Percentiles rank a stretch among this genome's conserved stretches.
These are phyloP conservation scores for Masnerella sp. DNA, from an alignment of 2,888 invertebrate species.

Conservation along the genomic window DNA sequence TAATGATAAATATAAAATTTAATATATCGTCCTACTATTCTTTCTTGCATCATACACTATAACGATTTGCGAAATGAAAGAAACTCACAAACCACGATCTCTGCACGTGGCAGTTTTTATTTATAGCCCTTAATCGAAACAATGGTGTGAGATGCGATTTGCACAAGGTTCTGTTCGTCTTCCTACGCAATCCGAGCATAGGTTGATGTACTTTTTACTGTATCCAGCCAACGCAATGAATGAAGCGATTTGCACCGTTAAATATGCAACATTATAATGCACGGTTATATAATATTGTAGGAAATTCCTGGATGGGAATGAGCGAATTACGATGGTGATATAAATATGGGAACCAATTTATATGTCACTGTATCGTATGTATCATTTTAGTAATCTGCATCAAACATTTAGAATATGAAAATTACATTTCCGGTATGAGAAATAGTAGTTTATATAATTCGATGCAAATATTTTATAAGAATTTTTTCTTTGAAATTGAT, in stretches of 20 bases:
- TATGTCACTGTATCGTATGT: no score
- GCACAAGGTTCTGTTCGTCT: constrained; percentile 15
- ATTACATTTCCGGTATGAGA: no score
- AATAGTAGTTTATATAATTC: no score
- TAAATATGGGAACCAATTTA: no score
- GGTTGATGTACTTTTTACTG: constrained; percentile 39
- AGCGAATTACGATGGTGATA: no score
- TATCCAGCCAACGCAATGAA: constrained; percentile 18
- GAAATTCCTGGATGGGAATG: constrained; percentile 2
- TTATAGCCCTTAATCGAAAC: background rate
- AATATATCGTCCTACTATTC: no score
- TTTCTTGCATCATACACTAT: no score
- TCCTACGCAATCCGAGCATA: constrained; percentile 25
- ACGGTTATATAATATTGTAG: constrained; percentile 14
- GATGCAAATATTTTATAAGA: no score
- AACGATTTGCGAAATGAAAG: background rate
- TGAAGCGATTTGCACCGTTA: constrained; percentile 40
- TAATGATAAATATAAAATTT: no score
- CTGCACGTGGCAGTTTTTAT: background rate
- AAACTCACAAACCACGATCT: background rate
- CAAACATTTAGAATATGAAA: no score
- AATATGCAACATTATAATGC: constrained; percentile 34
- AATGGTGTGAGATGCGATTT: background rate
- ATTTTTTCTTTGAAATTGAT: no score
- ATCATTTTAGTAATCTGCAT: no score